phyloP scores from a whole-genome alignment of 2,888 invertebrate species.

The Torymus texanus region DNA sequence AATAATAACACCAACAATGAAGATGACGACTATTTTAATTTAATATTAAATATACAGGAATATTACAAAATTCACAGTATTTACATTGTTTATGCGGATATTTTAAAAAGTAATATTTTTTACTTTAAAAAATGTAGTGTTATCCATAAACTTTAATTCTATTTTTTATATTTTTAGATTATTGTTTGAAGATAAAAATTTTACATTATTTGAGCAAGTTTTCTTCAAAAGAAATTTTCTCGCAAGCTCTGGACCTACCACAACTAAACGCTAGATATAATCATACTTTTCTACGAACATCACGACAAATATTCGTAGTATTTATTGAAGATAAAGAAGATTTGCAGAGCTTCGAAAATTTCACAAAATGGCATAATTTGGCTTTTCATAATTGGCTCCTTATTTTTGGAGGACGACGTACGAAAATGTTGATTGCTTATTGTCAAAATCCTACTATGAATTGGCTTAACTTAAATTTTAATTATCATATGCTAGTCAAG shows the following conservation, averaged over 20 bases:
- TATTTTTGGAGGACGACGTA: neutral
- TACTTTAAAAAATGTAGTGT: neutral
- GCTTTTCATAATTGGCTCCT: constrained; percentile 9
- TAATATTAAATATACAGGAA: neutral
- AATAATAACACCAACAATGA: no score
- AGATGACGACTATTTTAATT: neutral
- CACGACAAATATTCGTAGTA: constrained; percentile 5
- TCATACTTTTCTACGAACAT: neutral
- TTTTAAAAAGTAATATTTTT: constrained; percentile 5
- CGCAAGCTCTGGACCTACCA: neutral
- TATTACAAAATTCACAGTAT: neutral
- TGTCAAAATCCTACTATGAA: neutral
- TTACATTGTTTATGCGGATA: neutral
- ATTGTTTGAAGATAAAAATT: no score
- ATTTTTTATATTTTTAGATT: neutral
- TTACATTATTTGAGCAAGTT: neutral
- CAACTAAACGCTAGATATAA: neutral
- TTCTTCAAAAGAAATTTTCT: neutral
- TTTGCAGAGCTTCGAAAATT: neutral
- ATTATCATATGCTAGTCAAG: neutral
- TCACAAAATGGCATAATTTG: constrained; percentile 1
- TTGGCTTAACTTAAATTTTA: neutral
- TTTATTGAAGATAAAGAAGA: neutral
- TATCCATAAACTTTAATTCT: neutral
- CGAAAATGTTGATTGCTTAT: neutral